Evolutionary conservation across 2,888 invertebrate species (phyloP), one percentile per base, ranked within the genome.

Genomic region (Synergus japonicus): DNA sequence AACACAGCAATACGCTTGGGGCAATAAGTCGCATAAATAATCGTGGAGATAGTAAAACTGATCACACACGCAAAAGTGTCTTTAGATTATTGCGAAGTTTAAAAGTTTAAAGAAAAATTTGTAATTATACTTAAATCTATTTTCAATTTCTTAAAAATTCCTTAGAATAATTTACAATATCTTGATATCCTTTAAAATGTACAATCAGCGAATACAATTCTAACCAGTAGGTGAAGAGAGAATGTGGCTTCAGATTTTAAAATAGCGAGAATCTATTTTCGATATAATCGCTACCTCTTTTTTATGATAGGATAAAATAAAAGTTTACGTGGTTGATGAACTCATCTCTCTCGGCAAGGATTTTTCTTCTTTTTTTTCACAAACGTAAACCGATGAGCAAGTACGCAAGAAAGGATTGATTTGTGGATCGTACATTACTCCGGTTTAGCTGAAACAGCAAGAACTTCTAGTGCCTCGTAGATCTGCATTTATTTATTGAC

Each of bases 401-500:
- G 60, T 60, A 18, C 22, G 12, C 4, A 60, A 60, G 60, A 60
- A 60, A 60, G 9, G 60, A 13, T 60, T 60, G 22, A 60, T 60
- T 60, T 60, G 60, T 60, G 22, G 60, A 60, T 60, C 60, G 5
- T 60, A 60, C 22, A 22, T 60, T 60, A 60, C 60, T 60, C 60
- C 60, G 60, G 22, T 60, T 60, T 60, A 29, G 18, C 22, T 60
- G 60, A 10, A 29, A 60, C 1, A 60, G 60, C 22, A 60, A 60
- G 60, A 60, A 60, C 22, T 60, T 60, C 60, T 13, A 60, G 60
- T 22, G 22, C 22, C 60, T 60, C 60, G 60, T 60, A 60, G 60
- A 60, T 60, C 60, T 60, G 60, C 60, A 60, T 60, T 60, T 60
- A 60, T 60, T 60, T 60, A 60, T 60, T 60, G 60, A 18, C 60